A percentile compares a stretch with the other conserved stretches of the same genome.
These are phyloP conservation scores for Allobates femoralis DNA, from an alignment of 2,797 vertebrate species.

Conservation along the genomic window DNA sequence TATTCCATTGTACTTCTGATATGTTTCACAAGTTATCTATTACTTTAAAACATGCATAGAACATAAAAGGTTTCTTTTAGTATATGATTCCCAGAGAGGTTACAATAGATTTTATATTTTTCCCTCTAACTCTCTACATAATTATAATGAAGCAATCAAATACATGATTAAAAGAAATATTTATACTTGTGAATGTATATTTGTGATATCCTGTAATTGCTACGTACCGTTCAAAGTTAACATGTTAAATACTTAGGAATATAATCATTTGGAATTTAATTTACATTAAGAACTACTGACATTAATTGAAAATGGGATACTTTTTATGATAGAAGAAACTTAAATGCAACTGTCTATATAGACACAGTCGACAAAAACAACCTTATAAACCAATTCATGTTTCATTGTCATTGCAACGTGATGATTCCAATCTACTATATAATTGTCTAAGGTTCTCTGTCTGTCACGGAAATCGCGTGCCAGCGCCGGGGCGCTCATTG, in stretches of 20 bases:
- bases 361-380: neutral
- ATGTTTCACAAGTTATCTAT: conserved; percentile 27
- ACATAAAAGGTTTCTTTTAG: neutral
- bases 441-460: no score
- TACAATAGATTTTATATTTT: neutral
- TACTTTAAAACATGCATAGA: neutral
- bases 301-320: neutral
- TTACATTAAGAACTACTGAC: neutral
- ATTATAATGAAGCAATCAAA: neutral
- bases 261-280: neutral
- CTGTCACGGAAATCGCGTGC: no score
- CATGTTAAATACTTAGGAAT: neutral
- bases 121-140: neutral
- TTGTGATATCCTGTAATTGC: neutral
- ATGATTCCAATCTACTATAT: no score
- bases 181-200: neutral
- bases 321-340: neutral
- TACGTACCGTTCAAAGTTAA: neutral
- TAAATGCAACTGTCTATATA: neutral
- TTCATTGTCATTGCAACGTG: neutral
- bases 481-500: no score
- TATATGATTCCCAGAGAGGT: neutral
- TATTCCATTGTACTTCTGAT: conserved; percentile 9
- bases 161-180: neutral
- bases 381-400: neutral